phyloP scores from a whole-genome alignment of 2,113 vertebrate species.

The Equus przewalskii region DNA sequence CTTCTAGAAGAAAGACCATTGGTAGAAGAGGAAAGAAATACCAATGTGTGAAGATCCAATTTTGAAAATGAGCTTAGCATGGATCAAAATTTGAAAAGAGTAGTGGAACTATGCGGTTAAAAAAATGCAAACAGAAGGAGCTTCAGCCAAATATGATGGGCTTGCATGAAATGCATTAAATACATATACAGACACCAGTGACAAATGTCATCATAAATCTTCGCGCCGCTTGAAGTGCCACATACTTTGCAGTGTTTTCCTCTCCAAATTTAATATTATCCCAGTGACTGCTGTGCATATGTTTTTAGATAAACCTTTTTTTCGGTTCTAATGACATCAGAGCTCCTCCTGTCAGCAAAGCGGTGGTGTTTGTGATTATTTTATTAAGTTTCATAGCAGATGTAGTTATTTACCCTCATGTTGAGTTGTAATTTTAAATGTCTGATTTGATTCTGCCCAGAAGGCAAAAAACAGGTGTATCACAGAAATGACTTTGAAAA shows the following conservation, averaged over 20 bases:
- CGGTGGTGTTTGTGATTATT: neutral
- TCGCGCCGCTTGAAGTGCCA: neutral
- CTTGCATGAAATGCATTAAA: neutral
- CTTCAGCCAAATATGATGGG: accelerated
- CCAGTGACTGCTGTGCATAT: neutral
- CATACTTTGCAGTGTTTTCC: slow-evolving; percentile 39
- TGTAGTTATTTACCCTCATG: neutral
- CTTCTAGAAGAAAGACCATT: neutral
- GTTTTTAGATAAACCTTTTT: slow-evolving; percentile 39
- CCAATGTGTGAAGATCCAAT: neutral
- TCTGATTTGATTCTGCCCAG: slow-evolving; percentile 13
- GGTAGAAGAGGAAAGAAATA: neutral
- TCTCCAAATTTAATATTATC: slow-evolving; percentile 32
- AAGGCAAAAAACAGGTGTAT: neutral
- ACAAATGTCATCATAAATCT: neutral
- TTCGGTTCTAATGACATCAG: slow-evolving; percentile 28
- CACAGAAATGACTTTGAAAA: slow-evolving; percentile 60
- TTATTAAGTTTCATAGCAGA: slow-evolving; percentile 66
- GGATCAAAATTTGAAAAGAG: slow-evolving; percentile 5
- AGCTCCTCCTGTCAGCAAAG: slow-evolving; percentile 33
- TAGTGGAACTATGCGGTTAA: neutral
- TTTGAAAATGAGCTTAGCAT: slow-evolving; percentile 41
- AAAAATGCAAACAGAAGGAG: neutral
- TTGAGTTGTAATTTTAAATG: slow-evolving; percentile 53
- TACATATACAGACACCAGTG: neutral